Evolutionary conservation across 1,140 invertebrate species (phyloP), one percentile per base, ranked within the genome.

Genomic region (Meloidogyne chitwoodi): DNA sequence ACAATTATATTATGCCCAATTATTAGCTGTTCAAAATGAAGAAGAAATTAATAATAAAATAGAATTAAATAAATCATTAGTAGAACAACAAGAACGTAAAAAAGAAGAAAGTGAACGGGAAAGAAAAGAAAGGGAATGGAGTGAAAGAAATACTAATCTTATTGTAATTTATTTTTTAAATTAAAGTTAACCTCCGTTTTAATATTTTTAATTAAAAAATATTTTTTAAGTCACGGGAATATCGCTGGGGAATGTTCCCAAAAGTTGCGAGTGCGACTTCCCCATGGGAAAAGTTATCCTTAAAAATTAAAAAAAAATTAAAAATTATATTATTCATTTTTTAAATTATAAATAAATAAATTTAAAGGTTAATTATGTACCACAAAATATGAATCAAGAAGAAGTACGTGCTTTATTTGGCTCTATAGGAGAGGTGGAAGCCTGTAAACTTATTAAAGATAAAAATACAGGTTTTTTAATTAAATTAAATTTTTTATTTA

Each of bases 331-430:
- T 31, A 31, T 31, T 3, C 2, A 31, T 31, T 31, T 31, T 31
- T 3, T 31, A 31, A 31, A 3, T 31, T 3, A 31, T 3, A 3
- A 31, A 31, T 31, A 2, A 4, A 8, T 41, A 4, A 41, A 11
- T 41, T 12, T 41, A 16, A 16, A 56, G 48, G 48, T 56, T 81
- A 99, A 99, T 89, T 99, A 99, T 89, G 90, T 99, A 86, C 96
- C 96, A 66, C 96, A 99, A 90, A 96, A 93, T 74, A 99, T 99
- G 97, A 96, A 94, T 31, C 96, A 99, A 89, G 96, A 99, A 88
- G 96, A 99, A 88, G 83, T 85, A 12, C 77, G 84, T 12, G 70
- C 84, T 2, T 69, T 99, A 65, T 99, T 99, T 89, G 93, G 94
- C 22, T 95, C 93, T 85, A 96, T 98, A 87, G 96, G 96, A 63